These are phyloP conservation scores for Spilarctia lutea DNA, from an alignment of 2,888 invertebrate genomes.

Conservation along the genomic window DNA sequence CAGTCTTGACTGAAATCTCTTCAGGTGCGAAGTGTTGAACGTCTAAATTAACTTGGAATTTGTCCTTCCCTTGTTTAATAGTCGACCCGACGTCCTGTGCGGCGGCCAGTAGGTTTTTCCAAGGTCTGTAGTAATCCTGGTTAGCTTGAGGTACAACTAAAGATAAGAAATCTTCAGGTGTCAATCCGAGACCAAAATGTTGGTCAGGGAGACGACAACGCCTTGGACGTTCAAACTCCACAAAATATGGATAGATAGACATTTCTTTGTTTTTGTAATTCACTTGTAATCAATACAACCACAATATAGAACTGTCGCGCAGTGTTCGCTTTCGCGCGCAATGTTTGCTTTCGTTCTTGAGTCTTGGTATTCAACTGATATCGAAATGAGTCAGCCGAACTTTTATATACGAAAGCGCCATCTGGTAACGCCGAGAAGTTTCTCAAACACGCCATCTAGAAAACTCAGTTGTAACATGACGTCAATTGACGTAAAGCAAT, in stretches of 20 bases:
- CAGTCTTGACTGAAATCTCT: constrained; percentile 91
- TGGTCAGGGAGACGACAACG: constrained; percentile 61
- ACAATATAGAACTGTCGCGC: too few relatives aligned
- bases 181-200: constrained; percentile 69
- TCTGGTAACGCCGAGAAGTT: not conserved
- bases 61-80: constrained; percentile 81
- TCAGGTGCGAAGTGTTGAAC: constrained; percentile 91
- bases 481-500: not conserved
- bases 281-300: not conserved
- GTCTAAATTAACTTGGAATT: constrained; percentile 89
- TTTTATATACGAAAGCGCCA: not conserved
- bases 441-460: not conserved
- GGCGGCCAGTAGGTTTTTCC: constrained; percentile 86
- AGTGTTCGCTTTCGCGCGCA: not conserved
- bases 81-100: constrained; percentile 78
- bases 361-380: constrained; percentile 43
- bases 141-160: constrained; percentile 61
- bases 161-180: constrained; percentile 67
- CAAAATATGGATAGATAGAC: constrained; percentile 75
- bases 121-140: constrained; percentile 80
- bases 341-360: constrained; percentile 19
- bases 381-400: constrained; percentile 12
- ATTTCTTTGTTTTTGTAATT: constrained; percentile 55
- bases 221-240: constrained; percentile 62
- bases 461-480: not conserved